phyloP scores from a whole-genome alignment of 2,797 vertebrate genomes.

The Danio albolineatus region DNA sequence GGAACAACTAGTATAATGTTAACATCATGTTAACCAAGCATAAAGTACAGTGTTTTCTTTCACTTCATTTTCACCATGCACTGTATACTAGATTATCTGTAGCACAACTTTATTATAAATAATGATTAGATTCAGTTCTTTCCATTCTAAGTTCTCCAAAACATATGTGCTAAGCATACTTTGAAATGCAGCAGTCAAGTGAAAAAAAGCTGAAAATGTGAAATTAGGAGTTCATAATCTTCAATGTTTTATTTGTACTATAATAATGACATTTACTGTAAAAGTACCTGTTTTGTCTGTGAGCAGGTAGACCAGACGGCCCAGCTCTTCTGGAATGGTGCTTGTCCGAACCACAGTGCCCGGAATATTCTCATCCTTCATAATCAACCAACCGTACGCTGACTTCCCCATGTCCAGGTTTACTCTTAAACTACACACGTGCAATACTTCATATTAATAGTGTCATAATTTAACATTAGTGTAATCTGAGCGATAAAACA shows the following conservation, averaged over 20 bases:
- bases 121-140: too few relatives aligned
- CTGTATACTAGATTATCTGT: too few relatives aligned
- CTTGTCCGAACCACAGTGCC: conserved; percentile 96
- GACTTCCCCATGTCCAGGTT: conserved; percentile 99
- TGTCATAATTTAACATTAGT: neutral
- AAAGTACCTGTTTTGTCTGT: conserved; percentile 95
- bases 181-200: too few relatives aligned
- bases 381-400: conserved; percentile 97
- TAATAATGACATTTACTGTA: neutral
- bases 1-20: too few relatives aligned
- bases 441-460: neutral
- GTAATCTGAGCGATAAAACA: neutral
- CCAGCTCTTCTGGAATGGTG: conserved; percentile 97
- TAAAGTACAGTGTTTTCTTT: too few relatives aligned
- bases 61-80: too few relatives aligned
- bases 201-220: too few relatives aligned
- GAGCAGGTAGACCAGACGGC: conserved; percentile 92
- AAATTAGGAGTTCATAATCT: too few relatives aligned
- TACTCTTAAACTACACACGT: conserved; percentile 86
- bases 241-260: neutral
- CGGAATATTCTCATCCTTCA: conserved; percentile 93
- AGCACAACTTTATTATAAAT: too few relatives aligned
- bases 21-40: too few relatives aligned
- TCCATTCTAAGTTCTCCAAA: too few relatives aligned
- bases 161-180: too few relatives aligned